Conservation (phyloP, 1,140 invertebrate species). For the Antheraea pernyi region DNA sequence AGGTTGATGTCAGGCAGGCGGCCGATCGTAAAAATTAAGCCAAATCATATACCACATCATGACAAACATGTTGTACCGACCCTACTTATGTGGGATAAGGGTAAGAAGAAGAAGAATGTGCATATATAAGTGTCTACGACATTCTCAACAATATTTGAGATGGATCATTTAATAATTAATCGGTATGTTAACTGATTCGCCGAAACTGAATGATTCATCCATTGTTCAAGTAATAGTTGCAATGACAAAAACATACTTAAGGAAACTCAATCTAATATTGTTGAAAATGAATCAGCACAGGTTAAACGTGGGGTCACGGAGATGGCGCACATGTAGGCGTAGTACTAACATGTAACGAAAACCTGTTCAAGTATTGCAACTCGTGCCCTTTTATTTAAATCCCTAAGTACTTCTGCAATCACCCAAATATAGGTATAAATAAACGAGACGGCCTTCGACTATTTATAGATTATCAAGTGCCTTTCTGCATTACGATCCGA, state of each 20-base stretch:
- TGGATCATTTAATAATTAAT: conserved; percentile 29
- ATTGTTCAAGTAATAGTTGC: conserved; percentile 22
- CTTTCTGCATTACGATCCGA: neutral
- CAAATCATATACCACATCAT: too few relatives aligned
- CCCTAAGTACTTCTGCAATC: conserved; percentile 56
- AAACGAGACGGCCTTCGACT: conserved; percentile 41
- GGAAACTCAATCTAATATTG: neutral
- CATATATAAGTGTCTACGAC: neutral
- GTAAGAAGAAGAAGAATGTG: too few relatives aligned
- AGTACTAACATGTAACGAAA: conserved; percentile 52
- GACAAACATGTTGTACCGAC: too few relatives aligned
- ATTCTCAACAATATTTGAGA: conserved; percentile 16
- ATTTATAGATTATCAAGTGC: conserved; percentile 32
- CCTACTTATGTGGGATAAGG: too few relatives aligned
- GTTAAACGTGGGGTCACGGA: conserved; percentile 53
- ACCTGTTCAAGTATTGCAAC: conserved; percentile 74
- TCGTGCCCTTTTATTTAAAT: conserved; percentile 72
- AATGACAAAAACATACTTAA: conserved; percentile 14
- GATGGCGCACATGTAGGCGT: conserved; percentile 60
- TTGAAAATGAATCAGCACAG: conserved; percentile 54
- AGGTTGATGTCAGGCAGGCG: too few relatives aligned
- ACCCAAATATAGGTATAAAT: conserved; percentile 33
- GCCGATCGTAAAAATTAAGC: too few relatives aligned
- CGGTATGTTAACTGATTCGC: conserved; percentile 26
- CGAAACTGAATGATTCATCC: conserved; percentile 32